A percentile compares a stretch with the other conserved stretches of the same genome.
Evolutionary conservation across 1,140 invertebrate genomes (phyloP).

Genomic region (Hestina assimilis): DNA sequence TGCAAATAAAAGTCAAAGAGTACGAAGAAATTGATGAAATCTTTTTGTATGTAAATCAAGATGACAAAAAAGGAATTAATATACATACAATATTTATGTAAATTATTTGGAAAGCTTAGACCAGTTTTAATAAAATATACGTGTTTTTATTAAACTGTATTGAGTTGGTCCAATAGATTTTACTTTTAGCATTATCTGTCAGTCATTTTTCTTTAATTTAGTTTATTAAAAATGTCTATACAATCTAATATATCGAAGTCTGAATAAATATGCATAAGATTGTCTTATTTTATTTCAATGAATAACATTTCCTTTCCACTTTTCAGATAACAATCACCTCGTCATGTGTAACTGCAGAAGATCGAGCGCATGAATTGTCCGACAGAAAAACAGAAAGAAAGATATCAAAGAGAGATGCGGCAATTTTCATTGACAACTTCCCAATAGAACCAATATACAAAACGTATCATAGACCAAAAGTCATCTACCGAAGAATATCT

Average conservation of each 20-base stretch:
- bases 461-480: constrained; percentile 49
- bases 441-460: constrained; percentile 41
- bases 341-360: constrained; percentile 32
- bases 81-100: neutral
- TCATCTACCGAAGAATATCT: constrained; percentile 55
- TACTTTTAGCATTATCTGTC: too few species aligned
- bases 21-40: neutral
- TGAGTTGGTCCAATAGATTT: too few species aligned
- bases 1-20: constrained; percentile 10
- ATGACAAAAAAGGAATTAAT: too few species aligned
- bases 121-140: neutral
- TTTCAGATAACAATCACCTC: constrained; percentile 59
- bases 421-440: constrained; percentile 46
- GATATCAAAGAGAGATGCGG: constrained; percentile 49
- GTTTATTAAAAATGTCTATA: too few species aligned
- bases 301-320: neutral
- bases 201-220: too few species aligned
- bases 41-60: constrained; percentile 13
- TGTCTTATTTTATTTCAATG: neutral
- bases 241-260: too few species aligned
- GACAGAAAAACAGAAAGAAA: constrained; percentile 33
- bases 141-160: too few species aligned
- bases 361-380: constrained; percentile 25
- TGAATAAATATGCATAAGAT: too few species aligned
- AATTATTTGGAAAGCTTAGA: neutral